Conservation (phyloP, 1,140 invertebrate genomes). For the Drosophila busckii region DNA sequence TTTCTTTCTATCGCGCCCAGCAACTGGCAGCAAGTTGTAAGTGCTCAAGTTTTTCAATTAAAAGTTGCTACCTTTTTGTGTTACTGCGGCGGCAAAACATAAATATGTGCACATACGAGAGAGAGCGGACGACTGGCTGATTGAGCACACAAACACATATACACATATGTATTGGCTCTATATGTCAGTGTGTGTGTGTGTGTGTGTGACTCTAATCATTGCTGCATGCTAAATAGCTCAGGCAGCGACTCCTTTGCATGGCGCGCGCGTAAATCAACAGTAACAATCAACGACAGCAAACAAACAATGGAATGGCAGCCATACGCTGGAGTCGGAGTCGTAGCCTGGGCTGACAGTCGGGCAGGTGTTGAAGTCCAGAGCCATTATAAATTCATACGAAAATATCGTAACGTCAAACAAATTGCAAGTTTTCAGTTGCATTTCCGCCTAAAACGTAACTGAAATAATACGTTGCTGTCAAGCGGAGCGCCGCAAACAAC, state of each 20-base stretch:
- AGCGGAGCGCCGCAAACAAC: slow-evolving; percentile 25
- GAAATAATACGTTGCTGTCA: slow-evolving; percentile 64
- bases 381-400: slow-evolving; percentile 74
- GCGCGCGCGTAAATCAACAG: no score
- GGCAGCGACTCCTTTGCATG: no score
- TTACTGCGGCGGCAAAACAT: slow-evolving; percentile 65
- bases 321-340: no score
- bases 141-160: no score
- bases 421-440: slow-evolving; percentile 77
- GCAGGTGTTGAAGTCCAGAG: slow-evolving; percentile 67
- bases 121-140: no score
- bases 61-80: slow-evolving; percentile 76
- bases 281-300: slow-evolving; percentile 29
- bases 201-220: no score
- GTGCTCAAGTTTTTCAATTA: slow-evolving; percentile 76
- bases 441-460: slow-evolving; percentile 75
- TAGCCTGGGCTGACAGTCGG: no score
- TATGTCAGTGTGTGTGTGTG: slow-evolving; percentile 3
- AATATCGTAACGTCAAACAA: slow-evolving; percentile 74
- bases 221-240: no score
- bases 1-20: background rate
- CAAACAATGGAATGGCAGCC: slow-evolving; percentile 34
- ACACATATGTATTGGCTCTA: no score
- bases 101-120: slow-evolving; percentile 71
- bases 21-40: slow-evolving; percentile 62